These are phyloP conservation scores for Calliphora vomitoria DNA, from an alignment of 2,888 invertebrate genomes.

Conservation along the genomic window DNA sequence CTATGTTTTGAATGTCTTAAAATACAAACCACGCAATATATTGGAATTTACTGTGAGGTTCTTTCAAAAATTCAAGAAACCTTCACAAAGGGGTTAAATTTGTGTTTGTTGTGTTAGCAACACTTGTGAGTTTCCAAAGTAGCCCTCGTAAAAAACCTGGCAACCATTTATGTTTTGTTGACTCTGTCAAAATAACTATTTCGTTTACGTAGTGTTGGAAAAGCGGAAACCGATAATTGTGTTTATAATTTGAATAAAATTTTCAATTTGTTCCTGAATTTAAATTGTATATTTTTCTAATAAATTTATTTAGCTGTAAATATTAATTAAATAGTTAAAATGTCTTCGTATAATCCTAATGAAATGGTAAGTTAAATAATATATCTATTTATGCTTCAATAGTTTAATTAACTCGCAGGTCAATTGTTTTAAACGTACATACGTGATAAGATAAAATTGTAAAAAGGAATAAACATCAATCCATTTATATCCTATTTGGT, in stretches of 20 bases:
- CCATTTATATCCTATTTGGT: too few species aligned
- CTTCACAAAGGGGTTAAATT: neutral
- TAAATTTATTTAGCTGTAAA: slow-evolving; percentile 22
- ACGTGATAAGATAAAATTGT: too few species aligned
- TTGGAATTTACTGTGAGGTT: slow-evolving; percentile 80
- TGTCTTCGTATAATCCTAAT: slow-evolving; percentile 44
- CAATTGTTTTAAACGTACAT: too few species aligned
- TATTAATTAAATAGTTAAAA: slow-evolving; percentile 12
- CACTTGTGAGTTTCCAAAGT: neutral
- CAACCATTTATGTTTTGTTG: slow-evolving; percentile 70
- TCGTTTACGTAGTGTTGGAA: neutral
- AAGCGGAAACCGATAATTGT: neutral
- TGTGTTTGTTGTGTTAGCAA: neutral
- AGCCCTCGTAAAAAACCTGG: slow-evolving; percentile 8
- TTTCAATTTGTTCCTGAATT: slow-evolving; percentile 29
- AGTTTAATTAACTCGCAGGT: too few species aligned
- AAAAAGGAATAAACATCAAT: too few species aligned
- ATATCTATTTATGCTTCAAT: too few species aligned
- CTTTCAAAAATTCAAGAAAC: slow-evolving; percentile 78
- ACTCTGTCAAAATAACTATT: slow-evolving; percentile 72
- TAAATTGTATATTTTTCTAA: slow-evolving; percentile 43
- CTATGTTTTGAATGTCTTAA: slow-evolving; percentile 79
- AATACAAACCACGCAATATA: slow-evolving; percentile 80
- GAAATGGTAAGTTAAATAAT: neutral
- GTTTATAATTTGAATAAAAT: slow-evolving; percentile 21